These are phyloP conservation scores for Eilema sororculum DNA, from an alignment of 2,888 invertebrate genomes.

Conservation along the genomic window DNA sequence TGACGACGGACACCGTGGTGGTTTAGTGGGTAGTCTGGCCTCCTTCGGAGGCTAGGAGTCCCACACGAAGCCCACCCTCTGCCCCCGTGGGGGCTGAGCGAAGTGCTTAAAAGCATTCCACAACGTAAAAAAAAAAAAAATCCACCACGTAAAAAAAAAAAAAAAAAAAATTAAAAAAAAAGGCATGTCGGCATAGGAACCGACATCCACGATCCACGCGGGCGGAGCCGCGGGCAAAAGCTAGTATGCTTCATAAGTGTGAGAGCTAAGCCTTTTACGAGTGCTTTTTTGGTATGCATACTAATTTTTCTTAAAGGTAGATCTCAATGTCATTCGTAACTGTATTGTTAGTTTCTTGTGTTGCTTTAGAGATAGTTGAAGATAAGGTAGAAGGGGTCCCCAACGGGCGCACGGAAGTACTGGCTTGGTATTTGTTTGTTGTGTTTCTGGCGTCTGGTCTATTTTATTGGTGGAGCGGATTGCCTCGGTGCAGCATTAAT, in stretches of 20 bases:
- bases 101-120: too few relatives aligned
- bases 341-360: conserved; percentile 93
- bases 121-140: too few relatives aligned
- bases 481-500: not conserved
- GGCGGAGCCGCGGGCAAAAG: too few relatives aligned
- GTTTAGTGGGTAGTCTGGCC: too few relatives aligned
- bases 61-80: too few relatives aligned
- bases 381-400: conserved; percentile 55
- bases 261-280: conserved; percentile 90
- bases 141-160: too few relatives aligned
- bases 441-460: not conserved
- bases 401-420: conserved; percentile 70
- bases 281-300: conserved; percentile 86
- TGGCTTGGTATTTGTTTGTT: not conserved
- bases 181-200: conserved; percentile 98
- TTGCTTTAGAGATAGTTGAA: conserved; percentile 72
- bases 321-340: conserved; percentile 88
- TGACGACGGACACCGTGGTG: too few relatives aligned
- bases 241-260: conserved; percentile 92
- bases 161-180: too few relatives aligned
- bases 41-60: too few relatives aligned
- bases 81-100: too few relatives aligned
- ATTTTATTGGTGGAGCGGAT: not conserved
- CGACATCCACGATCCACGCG: too few relatives aligned
- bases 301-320: conserved; percentile 92